Evolutionary conservation across 92 coral and sea anemone genomes (phyloP).

Genomic region (Ricordea florida): DNA sequence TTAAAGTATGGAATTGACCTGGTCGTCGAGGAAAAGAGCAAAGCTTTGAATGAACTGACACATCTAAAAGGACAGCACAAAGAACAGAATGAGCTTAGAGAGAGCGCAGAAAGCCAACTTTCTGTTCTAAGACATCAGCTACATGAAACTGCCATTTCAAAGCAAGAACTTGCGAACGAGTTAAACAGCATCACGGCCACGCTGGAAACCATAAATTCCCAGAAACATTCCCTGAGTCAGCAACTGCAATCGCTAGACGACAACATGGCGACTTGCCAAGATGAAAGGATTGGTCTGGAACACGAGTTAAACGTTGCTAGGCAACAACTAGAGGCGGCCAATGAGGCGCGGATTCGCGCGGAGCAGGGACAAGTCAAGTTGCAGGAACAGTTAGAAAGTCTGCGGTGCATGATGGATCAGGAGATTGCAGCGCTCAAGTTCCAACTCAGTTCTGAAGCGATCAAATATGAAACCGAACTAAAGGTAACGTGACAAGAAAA

Average conservation of each 20-base stretch:
- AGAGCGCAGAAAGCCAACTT: constrained; percentile 28
- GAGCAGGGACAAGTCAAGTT: constrained; percentile 78
- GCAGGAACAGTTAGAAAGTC: constrained; percentile 80
- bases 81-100: constrained; percentile 27
- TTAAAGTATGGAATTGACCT: constrained; percentile 22
- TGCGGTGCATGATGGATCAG: constrained; percentile 94
- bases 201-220: constrained; percentile 6
- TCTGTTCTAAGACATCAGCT: constrained; percentile 36
- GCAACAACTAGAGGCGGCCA: constrained; percentile 84
- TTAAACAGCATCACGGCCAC: constrained; percentile 25
- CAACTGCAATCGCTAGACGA: constrained; percentile 50
- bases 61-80: constrained; percentile 30
- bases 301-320: constrained; percentile 63
- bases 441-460: constrained; percentile 93
- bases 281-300: constrained; percentile 63
- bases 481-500: constrained; percentile 56
- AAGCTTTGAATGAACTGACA: constrained; percentile 52
- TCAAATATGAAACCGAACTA: constrained; percentile 87
- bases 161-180: constrained; percentile 32
- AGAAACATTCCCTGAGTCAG: constrained; percentile 30
- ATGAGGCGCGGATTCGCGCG: constrained; percentile 85
- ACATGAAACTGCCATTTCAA: constrained; percentile 47
- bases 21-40: constrained; percentile 18
- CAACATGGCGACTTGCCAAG: constrained; percentile 51
- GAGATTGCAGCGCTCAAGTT: constrained; percentile 94